Percentiles rank a stretch among this genome's conserved stretches.
phyloP scores from a whole-genome alignment of 2,888 invertebrate species.

The Toxonevra muliebris region DNA sequence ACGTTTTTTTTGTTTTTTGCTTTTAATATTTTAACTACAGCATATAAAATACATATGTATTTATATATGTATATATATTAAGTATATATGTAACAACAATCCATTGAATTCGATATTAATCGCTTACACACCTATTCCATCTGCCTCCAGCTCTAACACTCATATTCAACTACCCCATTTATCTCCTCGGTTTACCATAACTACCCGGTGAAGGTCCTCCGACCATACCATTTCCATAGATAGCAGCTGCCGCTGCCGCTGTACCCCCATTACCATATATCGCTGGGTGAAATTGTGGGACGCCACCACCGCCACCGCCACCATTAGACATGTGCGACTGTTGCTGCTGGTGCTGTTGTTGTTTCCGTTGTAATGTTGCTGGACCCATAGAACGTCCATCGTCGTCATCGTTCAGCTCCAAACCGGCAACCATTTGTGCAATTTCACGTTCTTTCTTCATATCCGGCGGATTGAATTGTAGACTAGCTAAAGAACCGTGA shows the following conservation, averaged over 20 bases:
- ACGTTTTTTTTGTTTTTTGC: too few relatives aligned
- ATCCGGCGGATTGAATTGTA: slow-evolving; percentile 88
- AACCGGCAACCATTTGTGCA: slow-evolving; percentile 91
- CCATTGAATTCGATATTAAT: background rate
- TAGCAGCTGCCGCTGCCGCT: slow-evolving; percentile 36
- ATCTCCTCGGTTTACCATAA: slow-evolving; percentile 64
- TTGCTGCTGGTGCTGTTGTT: slow-evolving; percentile 37
- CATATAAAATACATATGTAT: slow-evolving; percentile 21
- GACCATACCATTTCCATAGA: slow-evolving; percentile 50
- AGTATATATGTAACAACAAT: slow-evolving; percentile 27
- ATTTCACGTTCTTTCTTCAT: slow-evolving; percentile 91
- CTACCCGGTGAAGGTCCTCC: slow-evolving; percentile 50
- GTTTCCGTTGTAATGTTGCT: slow-evolving; percentile 61
- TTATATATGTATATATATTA: slow-evolving; percentile 23
- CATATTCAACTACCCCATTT: too few relatives aligned
- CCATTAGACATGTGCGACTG: slow-evolving; percentile 32
- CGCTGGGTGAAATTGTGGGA: slow-evolving; percentile 47
- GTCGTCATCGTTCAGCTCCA: slow-evolving; percentile 79
- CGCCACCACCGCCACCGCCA: slow-evolving; percentile 27
- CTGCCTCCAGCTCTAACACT: background rate
- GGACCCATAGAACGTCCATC: slow-evolving; percentile 62
- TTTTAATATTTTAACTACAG: too few relatives aligned
- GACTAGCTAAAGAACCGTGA: slow-evolving; percentile 89
- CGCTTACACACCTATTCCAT: background rate
- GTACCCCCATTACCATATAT: slow-evolving; percentile 52